phyloP scores from a whole-genome alignment of 2,113 vertebrate species.

The Willisornis vidua region DNA sequence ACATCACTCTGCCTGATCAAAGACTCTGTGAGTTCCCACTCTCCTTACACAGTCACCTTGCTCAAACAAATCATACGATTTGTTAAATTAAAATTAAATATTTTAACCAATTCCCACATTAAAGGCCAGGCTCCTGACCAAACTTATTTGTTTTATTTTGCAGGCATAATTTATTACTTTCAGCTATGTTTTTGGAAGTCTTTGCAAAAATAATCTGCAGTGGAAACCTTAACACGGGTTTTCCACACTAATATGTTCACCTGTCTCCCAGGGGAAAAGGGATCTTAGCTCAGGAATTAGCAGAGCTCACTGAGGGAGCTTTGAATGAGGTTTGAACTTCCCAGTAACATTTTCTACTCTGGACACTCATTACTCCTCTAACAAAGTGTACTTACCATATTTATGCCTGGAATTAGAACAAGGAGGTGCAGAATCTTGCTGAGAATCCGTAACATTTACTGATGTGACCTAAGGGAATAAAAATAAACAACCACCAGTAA shows the following conservation, averaged over 20 bases:
- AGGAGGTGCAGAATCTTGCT: neutral
- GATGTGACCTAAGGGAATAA: slow-evolving; percentile 32
- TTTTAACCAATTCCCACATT: neutral
- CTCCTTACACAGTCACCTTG: neutral
- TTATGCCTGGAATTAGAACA: neutral
- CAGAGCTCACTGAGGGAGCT: neutral
- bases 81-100: neutral
- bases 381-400: neutral
- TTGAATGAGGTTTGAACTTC: neutral
- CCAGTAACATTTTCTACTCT: neutral
- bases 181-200: neutral
- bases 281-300: neutral
- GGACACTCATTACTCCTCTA: neutral
- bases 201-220: neutral
- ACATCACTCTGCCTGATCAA: neutral
- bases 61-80: neutral
- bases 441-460: neutral
- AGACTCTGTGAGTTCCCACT: neutral
- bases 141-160: neutral
- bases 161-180: neutral
- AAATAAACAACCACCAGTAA: neutral
- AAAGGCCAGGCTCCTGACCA: neutral
- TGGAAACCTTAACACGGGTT: neutral
- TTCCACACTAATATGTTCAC: neutral
- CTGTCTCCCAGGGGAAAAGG: neutral